Base-by-base conservation (phyloP, 2,888 invertebrate genomes). In the Halictus quadricinctus region DNA sequence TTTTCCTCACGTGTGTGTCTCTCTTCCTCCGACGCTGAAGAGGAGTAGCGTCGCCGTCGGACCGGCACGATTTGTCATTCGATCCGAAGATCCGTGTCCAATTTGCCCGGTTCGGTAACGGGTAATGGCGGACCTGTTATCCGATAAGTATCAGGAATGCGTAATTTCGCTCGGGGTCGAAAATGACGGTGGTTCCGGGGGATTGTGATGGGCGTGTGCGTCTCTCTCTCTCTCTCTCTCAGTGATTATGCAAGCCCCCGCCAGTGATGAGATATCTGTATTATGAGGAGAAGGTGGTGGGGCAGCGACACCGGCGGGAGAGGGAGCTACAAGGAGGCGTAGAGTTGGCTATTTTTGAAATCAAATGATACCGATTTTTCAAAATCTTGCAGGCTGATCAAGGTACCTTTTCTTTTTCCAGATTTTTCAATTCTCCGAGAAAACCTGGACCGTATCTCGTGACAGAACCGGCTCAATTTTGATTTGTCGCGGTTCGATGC, bases 401-500 rank as follows among this genome's bases (percentile, higher is more conserved):
- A 5, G 36, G 36, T 36, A 36, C 36, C 29, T 29, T 36, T 36
- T 1, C 3, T 36, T 2, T 36, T 36, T 36, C 2, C 2, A 36
- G 36, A 36, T 36, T 36, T 36, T 0, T 36, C 1, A 1, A 36
- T 36, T 36, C 2, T 36, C 36, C 36, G 3, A 36, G 36, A 36
- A 29, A 36, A 36, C 36, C 36, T 36, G 36, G 36, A 1, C 36
- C 36, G 5, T 36, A 36, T 36, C 36, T 36, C 36, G 36, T 36
- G 83, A 89, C 87, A 78, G 83, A 84, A 88, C 82, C 87, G 87
- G 87, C 85, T 85, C 85, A 72, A 64, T 64, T 80, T 79, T 81
- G 85, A 88, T 88, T 84, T 79, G 79, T 79, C 60, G 83, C 70
- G 43, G 60, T 18, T 75, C 58, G 79, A 48, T 70, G 36, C 41